These are phyloP conservation scores for Ctenosaura bakeri DNA, from an alignment of 2,797 vertebrate species.

Conservation along the genomic window DNA sequence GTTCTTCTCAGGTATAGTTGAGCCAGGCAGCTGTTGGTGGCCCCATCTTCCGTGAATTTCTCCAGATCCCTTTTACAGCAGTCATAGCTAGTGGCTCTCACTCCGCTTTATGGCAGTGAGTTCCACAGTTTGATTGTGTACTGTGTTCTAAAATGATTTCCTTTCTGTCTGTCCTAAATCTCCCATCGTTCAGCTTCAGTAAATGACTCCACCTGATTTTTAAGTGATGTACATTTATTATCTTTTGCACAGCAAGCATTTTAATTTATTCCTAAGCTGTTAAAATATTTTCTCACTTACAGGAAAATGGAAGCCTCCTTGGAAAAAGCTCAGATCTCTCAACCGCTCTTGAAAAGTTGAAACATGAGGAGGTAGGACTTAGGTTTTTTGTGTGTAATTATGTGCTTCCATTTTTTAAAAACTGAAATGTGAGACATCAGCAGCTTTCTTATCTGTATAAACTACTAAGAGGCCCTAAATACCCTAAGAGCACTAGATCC, in stretches of 20 bases:
- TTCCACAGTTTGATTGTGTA: too few species aligned
- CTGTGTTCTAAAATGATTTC: too few species aligned
- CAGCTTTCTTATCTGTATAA: background rate
- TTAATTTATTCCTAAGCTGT: slow-evolving; percentile 39
- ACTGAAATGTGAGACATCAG: background rate
- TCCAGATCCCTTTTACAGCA: too few species aligned
- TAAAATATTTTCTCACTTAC: slow-evolving; percentile 45
- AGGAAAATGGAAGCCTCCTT: slow-evolving; percentile 77
- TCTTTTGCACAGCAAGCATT: background rate
- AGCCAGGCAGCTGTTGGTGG: too few species aligned
- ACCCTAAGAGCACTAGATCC: too few species aligned
- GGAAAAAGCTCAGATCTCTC: slow-evolving; percentile 77
- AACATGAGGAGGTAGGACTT: slow-evolving; percentile 72
- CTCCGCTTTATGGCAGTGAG: too few species aligned
- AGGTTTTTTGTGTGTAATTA: slow-evolving; percentile 9
- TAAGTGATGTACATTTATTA: background rate
- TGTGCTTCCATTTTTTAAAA: rapidly evolving
- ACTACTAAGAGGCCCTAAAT: background rate
- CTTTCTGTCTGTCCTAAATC: too few species aligned
- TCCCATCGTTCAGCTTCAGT: too few species aligned
- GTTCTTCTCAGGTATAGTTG: background rate
- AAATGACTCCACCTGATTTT: background rate
- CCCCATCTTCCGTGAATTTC: too few species aligned
- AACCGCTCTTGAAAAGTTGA: slow-evolving; percentile 76
- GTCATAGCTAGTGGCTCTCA: too few species aligned